A percentile compares a stretch with the other conserved stretches of the same genome.
phyloP scores from a whole-genome alignment of 1,140 invertebrate species.

The Eumeta japonica region DNA sequence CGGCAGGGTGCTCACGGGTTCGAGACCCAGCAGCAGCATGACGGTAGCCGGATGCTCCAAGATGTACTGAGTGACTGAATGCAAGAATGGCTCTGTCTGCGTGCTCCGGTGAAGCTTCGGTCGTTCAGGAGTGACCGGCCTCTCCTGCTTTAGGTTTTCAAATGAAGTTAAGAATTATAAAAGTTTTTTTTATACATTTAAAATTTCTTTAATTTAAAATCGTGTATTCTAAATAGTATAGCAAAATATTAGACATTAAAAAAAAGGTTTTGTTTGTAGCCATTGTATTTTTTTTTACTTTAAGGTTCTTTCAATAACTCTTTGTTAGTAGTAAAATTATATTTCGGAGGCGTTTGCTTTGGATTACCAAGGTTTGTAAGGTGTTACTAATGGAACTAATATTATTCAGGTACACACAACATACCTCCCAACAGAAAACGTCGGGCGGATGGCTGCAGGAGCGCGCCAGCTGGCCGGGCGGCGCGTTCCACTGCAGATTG shows the following conservation, averaged over 20 bases:
- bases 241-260: conserved; percentile 10
- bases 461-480: conserved; percentile 61
- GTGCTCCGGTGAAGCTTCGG: conserved; percentile 42
- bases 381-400: no score
- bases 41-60: conserved; percentile 55
- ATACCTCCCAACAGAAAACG: conserved; percentile 70
- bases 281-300: no score
- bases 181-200: no score
- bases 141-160: no score
- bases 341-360: no score
- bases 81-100: conserved; percentile 52
- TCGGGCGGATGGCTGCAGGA: conserved; percentile 80
- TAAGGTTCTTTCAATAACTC: background rate
- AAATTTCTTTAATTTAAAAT: no score
- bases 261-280: conserved; percentile 1
- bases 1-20: conserved; percentile 38
- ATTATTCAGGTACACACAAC: no score
- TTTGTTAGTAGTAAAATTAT: background rate
- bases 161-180: no score
- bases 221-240: no score
- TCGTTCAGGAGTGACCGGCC: conserved; percentile 36
- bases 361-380: no score
- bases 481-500: conserved; percentile 61
- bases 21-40: conserved; percentile 49
- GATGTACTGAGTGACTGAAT: conserved; percentile 52